A percentile compares a stretch with the other conserved stretches of the same genome.
Evolutionary conservation across 2,113 vertebrate species (phyloP).

Genomic region (Erythrocercus mccallii): DNA sequence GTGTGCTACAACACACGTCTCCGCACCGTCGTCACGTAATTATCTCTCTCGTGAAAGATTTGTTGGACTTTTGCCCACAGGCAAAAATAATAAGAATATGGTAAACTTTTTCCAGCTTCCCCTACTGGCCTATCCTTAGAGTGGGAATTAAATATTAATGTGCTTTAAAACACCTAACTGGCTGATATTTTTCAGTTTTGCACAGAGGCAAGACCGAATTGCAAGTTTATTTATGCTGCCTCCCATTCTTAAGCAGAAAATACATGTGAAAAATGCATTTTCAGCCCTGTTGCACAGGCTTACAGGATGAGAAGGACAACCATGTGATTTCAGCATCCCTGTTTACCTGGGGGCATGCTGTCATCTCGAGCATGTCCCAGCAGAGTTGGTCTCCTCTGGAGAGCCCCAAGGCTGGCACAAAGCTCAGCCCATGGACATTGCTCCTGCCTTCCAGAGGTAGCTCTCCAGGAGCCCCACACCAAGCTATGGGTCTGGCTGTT

Average conservation of each 20-base stretch:
- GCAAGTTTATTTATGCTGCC: neutral
- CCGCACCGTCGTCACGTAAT: slow-evolving; percentile 31
- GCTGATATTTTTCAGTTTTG: slow-evolving; percentile 23
- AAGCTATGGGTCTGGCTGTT: neutral
- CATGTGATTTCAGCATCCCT: fast-evolving
- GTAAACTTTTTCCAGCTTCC: slow-evolving; percentile 41
- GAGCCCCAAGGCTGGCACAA: neutral
- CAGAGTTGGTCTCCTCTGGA: neutral
- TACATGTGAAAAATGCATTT: neutral
- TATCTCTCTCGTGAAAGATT: slow-evolving; percentile 67
- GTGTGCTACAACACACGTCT: neutral
- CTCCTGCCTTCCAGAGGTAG: neutral
- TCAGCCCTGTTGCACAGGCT: neutral
- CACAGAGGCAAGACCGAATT: neutral
- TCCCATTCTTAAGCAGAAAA: neutral
- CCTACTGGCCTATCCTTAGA: neutral
- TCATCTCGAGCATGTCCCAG: neutral
- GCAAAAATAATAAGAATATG: slow-evolving; percentile 42
- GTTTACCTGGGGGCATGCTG: neutral
- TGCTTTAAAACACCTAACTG: slow-evolving; percentile 25
- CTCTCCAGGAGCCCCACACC: neutral
- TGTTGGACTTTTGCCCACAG: slow-evolving; percentile 49
- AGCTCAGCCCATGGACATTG: fast-evolving
- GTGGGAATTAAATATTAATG: slow-evolving; percentile 44
- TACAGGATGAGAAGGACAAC: neutral